phyloP scores from a whole-genome alignment of 2,888 invertebrate species.

The Netelia fuscicornis region DNA sequence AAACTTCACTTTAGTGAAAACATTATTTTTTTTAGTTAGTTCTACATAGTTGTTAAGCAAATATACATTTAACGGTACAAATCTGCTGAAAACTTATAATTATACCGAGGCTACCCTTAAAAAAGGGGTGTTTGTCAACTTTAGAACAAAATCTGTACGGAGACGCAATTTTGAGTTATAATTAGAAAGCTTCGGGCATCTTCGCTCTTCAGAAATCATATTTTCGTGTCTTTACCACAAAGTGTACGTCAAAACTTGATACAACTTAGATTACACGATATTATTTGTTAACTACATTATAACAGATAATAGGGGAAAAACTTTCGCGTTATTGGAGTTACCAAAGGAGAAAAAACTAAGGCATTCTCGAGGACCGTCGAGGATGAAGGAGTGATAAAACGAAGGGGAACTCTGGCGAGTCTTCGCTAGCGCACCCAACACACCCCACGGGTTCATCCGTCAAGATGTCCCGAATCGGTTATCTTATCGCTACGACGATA shows the following conservation, averaged over 20 bases:
- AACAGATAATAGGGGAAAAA: background rate
- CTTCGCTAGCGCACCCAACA: background rate
- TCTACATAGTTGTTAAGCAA: background rate
- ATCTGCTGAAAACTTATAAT: background rate
- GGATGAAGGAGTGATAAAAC: background rate
- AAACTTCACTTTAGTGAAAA: too few species aligned
- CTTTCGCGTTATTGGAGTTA: background rate
- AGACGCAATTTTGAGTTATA: too few species aligned
- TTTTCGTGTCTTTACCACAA: too few species aligned
- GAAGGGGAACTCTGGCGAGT: background rate
- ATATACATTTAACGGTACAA: background rate
- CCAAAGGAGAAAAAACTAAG: background rate
- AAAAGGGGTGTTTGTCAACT: too few species aligned
- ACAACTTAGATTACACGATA: too few species aligned
- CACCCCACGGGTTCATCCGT: background rate
- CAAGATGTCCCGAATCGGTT: constrained; percentile 1
- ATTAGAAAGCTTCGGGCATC: too few species aligned
- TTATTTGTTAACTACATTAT: too few species aligned
- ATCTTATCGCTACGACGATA: background rate
- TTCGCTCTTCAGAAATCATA: too few species aligned
- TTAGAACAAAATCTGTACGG: too few species aligned
- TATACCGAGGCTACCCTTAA: background rate
- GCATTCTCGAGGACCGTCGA: background rate
- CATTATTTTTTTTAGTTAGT: too few species aligned
- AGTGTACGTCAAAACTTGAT: too few species aligned